Conservation (phyloP, 2,113 vertebrate species). For the Sinocyclocheilus anshuiensis region DNA sequence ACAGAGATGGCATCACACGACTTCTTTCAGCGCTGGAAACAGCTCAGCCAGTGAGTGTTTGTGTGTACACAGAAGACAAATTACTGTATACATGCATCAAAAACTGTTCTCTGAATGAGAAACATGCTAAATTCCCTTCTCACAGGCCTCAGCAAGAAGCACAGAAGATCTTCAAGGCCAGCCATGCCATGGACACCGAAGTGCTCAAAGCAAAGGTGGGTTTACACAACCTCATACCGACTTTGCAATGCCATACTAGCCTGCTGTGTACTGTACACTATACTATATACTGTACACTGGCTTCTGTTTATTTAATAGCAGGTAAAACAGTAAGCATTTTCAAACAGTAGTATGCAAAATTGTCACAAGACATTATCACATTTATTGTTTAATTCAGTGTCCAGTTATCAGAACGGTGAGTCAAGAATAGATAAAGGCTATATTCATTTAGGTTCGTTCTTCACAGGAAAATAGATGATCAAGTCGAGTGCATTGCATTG, state of each 20-base stretch:
- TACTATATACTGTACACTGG: not conserved
- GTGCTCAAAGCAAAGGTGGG: slow-evolving; percentile 90
- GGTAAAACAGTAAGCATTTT: not conserved
- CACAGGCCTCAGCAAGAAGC: slow-evolving; percentile 89
- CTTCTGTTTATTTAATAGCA: not conserved
- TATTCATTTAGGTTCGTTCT: too few species aligned
- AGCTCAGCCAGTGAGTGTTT: slow-evolving; percentile 84
- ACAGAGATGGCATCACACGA: slow-evolving; percentile 91
- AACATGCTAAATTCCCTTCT: not conserved
- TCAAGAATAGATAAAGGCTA: not conserved
- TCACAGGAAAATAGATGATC: too few species aligned
- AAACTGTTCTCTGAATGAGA: not conserved
- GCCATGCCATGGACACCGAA: slow-evolving; percentile 87
- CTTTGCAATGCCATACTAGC: not conserved
- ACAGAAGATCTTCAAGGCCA: slow-evolving; percentile 93
- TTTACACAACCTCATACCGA: not conserved
- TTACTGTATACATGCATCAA: not conserved
- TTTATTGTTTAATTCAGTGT: not conserved
- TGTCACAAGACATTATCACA: not conserved
- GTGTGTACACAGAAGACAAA: not conserved
- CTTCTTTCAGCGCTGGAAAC: slow-evolving; percentile 95
- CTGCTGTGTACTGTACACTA: not conserved
- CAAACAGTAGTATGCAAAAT: not conserved
- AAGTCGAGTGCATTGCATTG: too few species aligned
- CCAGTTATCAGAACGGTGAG: not conserved